These are phyloP conservation scores for Leptoteleia sp. DNA, from an alignment of 1,140 invertebrate species.

Conservation along the genomic window DNA sequence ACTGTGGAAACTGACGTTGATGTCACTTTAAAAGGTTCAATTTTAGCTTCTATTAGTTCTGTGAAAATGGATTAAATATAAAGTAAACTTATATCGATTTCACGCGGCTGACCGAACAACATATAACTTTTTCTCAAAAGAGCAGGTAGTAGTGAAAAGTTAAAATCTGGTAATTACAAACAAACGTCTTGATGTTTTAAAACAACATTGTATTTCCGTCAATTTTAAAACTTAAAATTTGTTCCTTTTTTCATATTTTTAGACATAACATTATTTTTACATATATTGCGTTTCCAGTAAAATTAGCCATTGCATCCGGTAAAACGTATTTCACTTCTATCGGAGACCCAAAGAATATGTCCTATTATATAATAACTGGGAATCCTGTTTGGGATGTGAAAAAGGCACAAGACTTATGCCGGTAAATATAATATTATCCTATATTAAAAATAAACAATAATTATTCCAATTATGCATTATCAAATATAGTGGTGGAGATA, in stretches of 20 bases:
- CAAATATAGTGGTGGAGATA: constrained; percentile 75
- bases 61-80: not conserved
- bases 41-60: constrained; percentile 1
- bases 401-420: constrained; percentile 75
- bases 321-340: constrained; percentile 83
- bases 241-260: too few species aligned
- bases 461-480: constrained; percentile 16
- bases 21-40: constrained; percentile 81
- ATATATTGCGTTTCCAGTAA: too few species aligned
- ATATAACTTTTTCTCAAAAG: too few species aligned
- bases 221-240: too few species aligned
- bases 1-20: constrained; percentile 83
- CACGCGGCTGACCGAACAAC: too few species aligned
- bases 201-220: too few species aligned
- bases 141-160: too few species aligned
- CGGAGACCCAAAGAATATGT: constrained; percentile 79
- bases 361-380: constrained; percentile 83
- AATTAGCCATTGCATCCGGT: constrained; percentile 84
- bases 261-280: too few species aligned
- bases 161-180: too few species aligned
- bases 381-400: constrained; percentile 85
- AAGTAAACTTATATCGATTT: constrained; percentile 7
- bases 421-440: constrained; percentile 69
- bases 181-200: too few species aligned
- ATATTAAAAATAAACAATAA: constrained; percentile 2